Conservation (phyloP, 2,113 vertebrate species). For the Dasyprocta punctata region DNA sequence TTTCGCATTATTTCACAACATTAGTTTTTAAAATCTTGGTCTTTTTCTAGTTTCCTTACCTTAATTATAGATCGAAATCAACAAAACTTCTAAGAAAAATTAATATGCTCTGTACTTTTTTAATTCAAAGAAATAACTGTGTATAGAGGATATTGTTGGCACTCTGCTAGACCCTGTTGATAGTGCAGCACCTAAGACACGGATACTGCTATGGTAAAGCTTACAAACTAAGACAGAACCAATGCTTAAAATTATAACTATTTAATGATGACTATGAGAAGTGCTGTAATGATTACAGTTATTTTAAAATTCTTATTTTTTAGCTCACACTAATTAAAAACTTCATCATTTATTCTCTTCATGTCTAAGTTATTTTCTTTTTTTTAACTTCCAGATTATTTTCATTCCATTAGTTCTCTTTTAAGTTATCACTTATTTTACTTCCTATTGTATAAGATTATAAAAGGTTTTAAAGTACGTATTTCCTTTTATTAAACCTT, state of each 20-base stretch:
- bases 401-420: neutral
- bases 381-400: neutral
- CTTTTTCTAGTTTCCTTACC: slow-evolving; percentile 10
- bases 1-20: neutral
- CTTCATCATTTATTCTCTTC: neutral
- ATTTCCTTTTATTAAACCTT: neutral
- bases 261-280: neutral
- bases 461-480: neutral
- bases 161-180: neutral
- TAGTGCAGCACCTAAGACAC: neutral
- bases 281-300: neutral
- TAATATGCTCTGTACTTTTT: neutral
- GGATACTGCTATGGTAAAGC: neutral
- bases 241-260: neutral
- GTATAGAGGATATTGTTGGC: neutral
- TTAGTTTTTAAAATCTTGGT: neutral
- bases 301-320: neutral
- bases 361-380: neutral
- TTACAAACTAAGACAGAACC: neutral
- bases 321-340: neutral
- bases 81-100: slow-evolving; percentile 23
- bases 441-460: neutral
- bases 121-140: neutral
- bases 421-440: neutral
- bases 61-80: neutral